Evolutionary conservation across 2,113 vertebrate species (phyloP), one percentile per base, ranked within the genome.

Genomic region (Heteronetta atricapilla): DNA sequence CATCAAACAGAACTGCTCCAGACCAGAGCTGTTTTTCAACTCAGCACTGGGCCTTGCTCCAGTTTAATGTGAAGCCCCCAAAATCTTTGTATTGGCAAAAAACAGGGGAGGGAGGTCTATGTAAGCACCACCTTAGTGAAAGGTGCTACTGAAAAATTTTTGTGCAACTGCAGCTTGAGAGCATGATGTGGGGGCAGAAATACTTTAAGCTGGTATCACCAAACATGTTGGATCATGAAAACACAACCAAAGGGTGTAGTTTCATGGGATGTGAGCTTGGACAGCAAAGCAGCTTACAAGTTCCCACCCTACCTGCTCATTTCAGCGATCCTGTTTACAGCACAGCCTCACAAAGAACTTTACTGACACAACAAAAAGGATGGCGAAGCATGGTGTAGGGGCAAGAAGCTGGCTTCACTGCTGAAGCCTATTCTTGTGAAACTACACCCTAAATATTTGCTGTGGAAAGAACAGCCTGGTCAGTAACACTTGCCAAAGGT

Each of bases 361-460:
- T 52, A 89, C 86, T 92, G 89, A 85, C 91, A 87, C 77, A 89
- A 97, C 89, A 95, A 79, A 93, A 92, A 82, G 50, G 42, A 76
- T 53, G 56, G 33, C 38, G 64, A 89, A 93, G 56, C 22, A 75
- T 6, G 13, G 73, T 33, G 0, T 6, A 81, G 82, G 34, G 73
- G 56, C 48, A 78, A 74, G 46, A 86, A 93, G 56, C 38, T 77
- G 48, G 77, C 53, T 86, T 79, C 69, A 9, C 48, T 76, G 74
- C 29, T 28, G 48, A 64, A 75, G 83, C 69, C 94, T 89, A 68
- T 69, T 28, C 86, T 79, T 93, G 69, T 89, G 81, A 94, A 96
- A 96, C 5, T 20, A 34, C 74, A 62, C 18, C 33, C 33, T 10
- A 63, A 56, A 58, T 64, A 52, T 69, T 72, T 82, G 62, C 38